Evolutionary conservation across 2,797 vertebrate species (phyloP).

Genomic region (Urophycis tenuis): DNA sequence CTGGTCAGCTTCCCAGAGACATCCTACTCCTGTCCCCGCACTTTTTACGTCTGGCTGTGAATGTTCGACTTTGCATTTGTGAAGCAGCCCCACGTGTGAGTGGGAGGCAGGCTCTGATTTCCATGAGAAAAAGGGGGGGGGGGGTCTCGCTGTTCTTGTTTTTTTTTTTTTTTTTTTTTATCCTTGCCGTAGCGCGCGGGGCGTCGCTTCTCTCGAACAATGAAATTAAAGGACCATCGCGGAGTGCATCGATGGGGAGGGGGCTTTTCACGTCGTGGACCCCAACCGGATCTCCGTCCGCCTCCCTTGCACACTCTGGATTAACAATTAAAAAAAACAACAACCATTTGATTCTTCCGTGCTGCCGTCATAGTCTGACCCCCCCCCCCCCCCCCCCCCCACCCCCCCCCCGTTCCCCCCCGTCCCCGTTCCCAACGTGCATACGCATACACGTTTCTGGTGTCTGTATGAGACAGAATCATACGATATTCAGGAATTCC

Average conservation of each 20-base stretch:
- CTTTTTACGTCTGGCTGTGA: conserved; percentile 37
- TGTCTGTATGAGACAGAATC: not conserved
- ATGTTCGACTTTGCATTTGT: conserved; percentile 53
- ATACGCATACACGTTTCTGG: too few relatives aligned
- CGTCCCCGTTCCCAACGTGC: too few relatives aligned
- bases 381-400: too few relatives aligned
- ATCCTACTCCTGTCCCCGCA: conserved; percentile 18
- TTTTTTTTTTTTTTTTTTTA: conserved; percentile 56
- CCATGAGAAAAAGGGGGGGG: conserved; percentile 58
- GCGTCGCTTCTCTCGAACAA: conserved; percentile 65
- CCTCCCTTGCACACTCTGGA: conserved; percentile 10
- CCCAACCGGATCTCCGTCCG: conserved; percentile 29
- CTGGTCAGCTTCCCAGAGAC: conserved; percentile 45
- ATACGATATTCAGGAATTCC: not conserved
- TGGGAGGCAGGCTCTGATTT: conserved; percentile 55
- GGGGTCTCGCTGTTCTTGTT: conserved; percentile 44
- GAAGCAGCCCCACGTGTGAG: conserved; percentile 53
- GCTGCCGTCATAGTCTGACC: not conserved
- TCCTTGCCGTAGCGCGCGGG: conserved; percentile 47
- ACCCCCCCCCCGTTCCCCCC: not conserved
- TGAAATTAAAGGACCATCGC: conserved; percentile 61
- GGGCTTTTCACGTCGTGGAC: conserved; percentile 45
- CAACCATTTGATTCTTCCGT: not conserved
- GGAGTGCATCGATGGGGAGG: conserved; percentile 58
- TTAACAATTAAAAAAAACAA: not conserved